Percentiles rank a stretch among this genome's conserved stretches.
phyloP scores from a whole-genome alignment of 2,888 invertebrate genomes.

The Pomacea canaliculata region DNA sequence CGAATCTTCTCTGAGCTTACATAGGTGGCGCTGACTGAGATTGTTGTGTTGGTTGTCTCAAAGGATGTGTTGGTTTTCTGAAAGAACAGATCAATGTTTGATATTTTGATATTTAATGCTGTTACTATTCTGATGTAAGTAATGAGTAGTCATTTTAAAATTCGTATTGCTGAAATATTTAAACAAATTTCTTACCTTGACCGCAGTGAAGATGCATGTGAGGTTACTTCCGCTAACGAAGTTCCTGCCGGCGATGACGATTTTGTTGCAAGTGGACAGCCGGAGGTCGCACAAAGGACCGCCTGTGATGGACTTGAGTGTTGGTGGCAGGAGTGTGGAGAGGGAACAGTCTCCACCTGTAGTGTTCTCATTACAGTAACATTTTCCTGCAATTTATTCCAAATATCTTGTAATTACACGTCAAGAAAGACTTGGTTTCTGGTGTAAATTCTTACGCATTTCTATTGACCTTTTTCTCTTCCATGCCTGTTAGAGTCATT shows the following conservation, averaged over 20 bases:
- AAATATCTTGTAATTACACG: neutral
- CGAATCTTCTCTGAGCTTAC: conserved; percentile 25
- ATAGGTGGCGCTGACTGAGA: conserved; percentile 27
- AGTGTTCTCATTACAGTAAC: conserved; percentile 41
- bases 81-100: neutral
- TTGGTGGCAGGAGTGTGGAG: conserved; percentile 36
- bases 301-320: conserved; percentile 17
- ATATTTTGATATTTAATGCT: no score
- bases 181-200: conserved; percentile 19
- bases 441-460: no score
- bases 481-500: no score
- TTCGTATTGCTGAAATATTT: no score
- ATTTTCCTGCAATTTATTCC: conserved; percentile 34
- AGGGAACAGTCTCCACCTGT: conserved; percentile 46
- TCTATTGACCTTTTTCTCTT: no score
- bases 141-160: no score
- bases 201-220: conserved; percentile 21
- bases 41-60: conserved; percentile 4
- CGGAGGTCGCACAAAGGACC: conserved; percentile 22
- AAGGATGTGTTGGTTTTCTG: conserved; percentile 12
- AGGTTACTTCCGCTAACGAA: conserved; percentile 26
- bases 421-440: no score
- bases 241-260: conserved; percentile 34
- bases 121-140: no score
- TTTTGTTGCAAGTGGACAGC: conserved; percentile 20